These are phyloP conservation scores for Amphimallon solstitiale DNA, from an alignment of 2,888 invertebrate species.

Conservation along the genomic window DNA sequence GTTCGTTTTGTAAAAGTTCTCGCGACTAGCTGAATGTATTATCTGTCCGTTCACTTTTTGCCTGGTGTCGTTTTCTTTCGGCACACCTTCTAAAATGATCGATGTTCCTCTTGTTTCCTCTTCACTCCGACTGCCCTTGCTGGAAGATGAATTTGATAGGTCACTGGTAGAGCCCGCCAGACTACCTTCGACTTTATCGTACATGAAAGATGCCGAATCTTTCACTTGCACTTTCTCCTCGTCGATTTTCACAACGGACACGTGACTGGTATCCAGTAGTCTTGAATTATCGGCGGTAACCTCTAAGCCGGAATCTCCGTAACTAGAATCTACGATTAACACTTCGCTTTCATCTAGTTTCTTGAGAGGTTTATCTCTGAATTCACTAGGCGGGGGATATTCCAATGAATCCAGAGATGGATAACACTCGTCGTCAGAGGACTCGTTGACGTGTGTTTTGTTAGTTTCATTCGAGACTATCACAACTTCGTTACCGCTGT, in stretches of 20 bases:
- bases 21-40: constrained; percentile 55
- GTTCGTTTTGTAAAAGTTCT: constrained; percentile 59
- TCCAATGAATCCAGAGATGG: constrained; percentile 81
- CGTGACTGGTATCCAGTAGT: constrained; percentile 83
- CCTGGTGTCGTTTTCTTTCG: constrained; percentile 50
- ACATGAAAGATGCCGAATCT: constrained; percentile 69
- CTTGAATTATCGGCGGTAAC: constrained; percentile 64
- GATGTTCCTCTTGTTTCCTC: constrained; percentile 63
- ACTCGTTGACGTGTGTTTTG: constrained; percentile 74
- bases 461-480: constrained; percentile 81
- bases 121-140: constrained; percentile 52
- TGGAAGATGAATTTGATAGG: constrained; percentile 59
- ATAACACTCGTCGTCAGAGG: constrained; percentile 67
- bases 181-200: constrained; percentile 46
- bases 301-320: constrained; percentile 74
- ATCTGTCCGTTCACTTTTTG: constrained; percentile 66
- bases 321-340: constrained; percentile 78
- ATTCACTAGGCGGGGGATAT: constrained; percentile 65
- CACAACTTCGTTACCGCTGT: constrained; percentile 76
- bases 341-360: constrained; percentile 89
- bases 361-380: constrained; percentile 65
- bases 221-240: constrained; percentile 79
- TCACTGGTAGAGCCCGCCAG: constrained; percentile 60
- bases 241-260: constrained; percentile 91
- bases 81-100: constrained; percentile 64